Conservation (phyloP, 2,888 invertebrate species). For the Plemyria rubiginata region DNA sequence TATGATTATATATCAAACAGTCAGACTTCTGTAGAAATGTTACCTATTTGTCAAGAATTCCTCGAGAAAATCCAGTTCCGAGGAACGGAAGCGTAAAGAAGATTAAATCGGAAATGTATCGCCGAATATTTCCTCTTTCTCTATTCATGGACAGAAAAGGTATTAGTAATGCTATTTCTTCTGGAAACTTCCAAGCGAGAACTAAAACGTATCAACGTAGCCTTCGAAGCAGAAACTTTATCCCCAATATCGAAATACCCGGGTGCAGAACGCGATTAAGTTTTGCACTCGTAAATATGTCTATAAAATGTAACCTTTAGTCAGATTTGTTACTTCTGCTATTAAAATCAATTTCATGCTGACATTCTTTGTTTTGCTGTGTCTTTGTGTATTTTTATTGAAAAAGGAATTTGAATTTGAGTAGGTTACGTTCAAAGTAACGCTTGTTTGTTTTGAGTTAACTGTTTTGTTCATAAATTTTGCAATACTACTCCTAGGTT, state of each 20-base stretch:
- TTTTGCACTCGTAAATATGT: slow-evolving; percentile 10
- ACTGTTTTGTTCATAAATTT: no score
- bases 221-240: slow-evolving; percentile 11
- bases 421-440: no score
- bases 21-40: neutral
- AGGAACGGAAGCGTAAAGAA: neutral
- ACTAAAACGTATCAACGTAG: slow-evolving; percentile 12
- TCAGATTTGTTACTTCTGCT: neutral
- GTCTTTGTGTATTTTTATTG: no score
- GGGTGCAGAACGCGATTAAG: slow-evolving; percentile 16
- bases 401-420: no score
- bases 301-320: slow-evolving; percentile 7
- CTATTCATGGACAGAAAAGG: neutral
- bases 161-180: neutral
- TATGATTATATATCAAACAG: neutral
- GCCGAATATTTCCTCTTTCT: neutral
- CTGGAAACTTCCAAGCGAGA: neutral
- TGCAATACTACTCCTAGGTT: no score
- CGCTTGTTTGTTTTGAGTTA: no score
- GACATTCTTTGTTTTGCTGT: neutral
- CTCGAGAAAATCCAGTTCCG: neutral
- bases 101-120: neutral
- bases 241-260: slow-evolving; percentile 7
- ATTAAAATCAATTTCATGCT: slow-evolving; percentile 1
- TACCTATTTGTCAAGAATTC: neutral